Evolutionary conservation across 2,888 invertebrate species (phyloP).

Genomic region (Germaria angustata): DNA sequence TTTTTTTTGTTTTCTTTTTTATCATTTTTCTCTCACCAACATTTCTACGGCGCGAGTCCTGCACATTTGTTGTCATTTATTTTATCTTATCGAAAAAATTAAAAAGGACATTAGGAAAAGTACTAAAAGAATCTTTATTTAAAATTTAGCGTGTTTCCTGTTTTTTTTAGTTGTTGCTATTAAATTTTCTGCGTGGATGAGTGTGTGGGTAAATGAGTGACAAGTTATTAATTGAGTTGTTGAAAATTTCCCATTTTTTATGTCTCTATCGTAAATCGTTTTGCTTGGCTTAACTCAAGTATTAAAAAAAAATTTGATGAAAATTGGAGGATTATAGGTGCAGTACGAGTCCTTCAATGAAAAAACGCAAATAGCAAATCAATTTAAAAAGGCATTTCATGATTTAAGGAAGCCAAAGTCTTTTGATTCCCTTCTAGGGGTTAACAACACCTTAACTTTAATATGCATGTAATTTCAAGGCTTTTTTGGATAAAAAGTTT

Average conservation of each 20-base stretch:
- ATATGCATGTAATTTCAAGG: too few species aligned
- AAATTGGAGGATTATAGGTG: too few species aligned
- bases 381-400: not conserved
- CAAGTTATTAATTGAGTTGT: conserved; percentile 44
- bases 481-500: not conserved
- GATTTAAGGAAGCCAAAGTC: not conserved
- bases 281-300: not conserved
- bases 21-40: not conserved
- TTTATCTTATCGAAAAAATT: not conserved
- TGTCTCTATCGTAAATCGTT: not conserved
- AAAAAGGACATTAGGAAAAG: not conserved
- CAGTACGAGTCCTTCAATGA: not conserved
- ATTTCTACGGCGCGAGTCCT: not conserved
- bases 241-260: conserved; percentile 5
- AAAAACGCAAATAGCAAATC: not conserved
- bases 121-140: not conserved
- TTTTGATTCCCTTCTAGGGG: not conserved
- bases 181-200: not conserved
- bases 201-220: not conserved
- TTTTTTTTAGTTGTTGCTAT: conserved; percentile 17
- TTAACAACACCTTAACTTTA: not conserved
- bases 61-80: not conserved
- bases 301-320: not conserved
- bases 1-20: conserved; percentile 3
- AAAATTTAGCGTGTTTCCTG: conserved; percentile 23